A percentile compares a stretch with the other conserved stretches of the same genome.
phyloP scores from a whole-genome alignment of 2,888 invertebrate species.

The Odontothrips loti region DNA sequence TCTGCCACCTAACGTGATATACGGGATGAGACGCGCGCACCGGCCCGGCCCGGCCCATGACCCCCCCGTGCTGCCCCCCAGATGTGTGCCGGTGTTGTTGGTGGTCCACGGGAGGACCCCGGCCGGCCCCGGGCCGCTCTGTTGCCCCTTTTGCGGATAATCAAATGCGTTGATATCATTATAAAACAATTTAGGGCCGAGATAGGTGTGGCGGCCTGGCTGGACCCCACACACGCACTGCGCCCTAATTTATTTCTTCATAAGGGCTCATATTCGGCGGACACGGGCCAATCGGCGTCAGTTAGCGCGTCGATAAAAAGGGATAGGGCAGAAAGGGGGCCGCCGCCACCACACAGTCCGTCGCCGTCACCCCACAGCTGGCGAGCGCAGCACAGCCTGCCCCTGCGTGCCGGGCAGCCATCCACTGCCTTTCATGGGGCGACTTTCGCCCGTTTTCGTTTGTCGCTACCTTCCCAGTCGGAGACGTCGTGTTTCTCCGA shows the following conservation, averaged over 20 bases:
- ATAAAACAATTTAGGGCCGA: conserved; percentile 18
- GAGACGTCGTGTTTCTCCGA: too few relatives aligned
- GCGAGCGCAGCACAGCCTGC: background rate
- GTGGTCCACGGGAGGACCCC: background rate
- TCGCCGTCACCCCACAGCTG: background rate
- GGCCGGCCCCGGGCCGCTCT: background rate
- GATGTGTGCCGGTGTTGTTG: background rate
- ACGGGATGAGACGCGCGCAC: background rate
- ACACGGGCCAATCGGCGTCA: conserved; percentile 4
- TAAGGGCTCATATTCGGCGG: background rate
- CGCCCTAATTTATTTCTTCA: conserved; percentile 20
- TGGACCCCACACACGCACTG: background rate
- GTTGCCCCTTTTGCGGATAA: conserved; percentile 25
- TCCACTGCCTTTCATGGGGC: background rate
- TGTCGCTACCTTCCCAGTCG: background rate
- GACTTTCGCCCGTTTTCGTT: background rate
- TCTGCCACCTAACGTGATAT: background rate
- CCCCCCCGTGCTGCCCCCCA: background rate
- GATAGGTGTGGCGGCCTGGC: background rate
- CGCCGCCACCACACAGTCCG: background rate
- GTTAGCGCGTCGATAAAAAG: conserved; percentile 15
- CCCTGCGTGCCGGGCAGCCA: background rate
- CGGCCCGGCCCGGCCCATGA: background rate
- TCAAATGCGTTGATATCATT: conserved; percentile 17
- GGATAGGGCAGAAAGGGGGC: background rate